Percentiles rank a stretch among this genome's conserved stretches.
phyloP scores from a whole-genome alignment of 2,888 invertebrate genomes.

The Hofmannophila pseudospretella region DNA sequence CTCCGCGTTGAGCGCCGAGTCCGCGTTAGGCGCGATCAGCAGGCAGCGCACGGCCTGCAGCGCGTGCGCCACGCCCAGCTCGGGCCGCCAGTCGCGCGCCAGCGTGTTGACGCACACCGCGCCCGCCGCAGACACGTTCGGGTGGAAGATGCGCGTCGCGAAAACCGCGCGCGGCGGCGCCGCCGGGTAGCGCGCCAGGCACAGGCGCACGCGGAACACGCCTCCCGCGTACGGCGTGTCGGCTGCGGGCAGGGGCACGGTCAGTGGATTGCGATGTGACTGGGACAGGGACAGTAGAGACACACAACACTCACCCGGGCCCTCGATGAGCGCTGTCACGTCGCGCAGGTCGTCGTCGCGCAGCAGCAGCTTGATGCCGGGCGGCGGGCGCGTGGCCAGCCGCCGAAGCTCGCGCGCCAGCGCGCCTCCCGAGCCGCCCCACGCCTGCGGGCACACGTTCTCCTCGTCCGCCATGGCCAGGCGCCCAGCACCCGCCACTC shows the following conservation, averaged over 20 bases:
- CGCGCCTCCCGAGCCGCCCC: conserved; percentile 83
- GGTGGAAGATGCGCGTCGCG: conserved; percentile 97
- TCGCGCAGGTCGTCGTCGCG: conserved; percentile 97
- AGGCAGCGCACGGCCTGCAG: conserved; percentile 94
- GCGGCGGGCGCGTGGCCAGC: conserved; percentile 88
- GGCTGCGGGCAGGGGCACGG: conserved; percentile 61
- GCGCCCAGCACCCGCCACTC: conserved; percentile 4
- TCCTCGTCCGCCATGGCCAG: conserved; percentile 89
- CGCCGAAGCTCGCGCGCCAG: conserved; percentile 92
- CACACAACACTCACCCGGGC: conserved; percentile 77
- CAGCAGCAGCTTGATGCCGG: conserved; percentile 92
- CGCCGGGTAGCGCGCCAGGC: conserved; percentile 93
- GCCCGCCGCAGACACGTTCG: conserved; percentile 95
- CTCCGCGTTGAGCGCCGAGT: conserved; percentile 97
- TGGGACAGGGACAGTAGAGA: too few relatives aligned
- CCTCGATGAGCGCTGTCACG: conserved; percentile 94
- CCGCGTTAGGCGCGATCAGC: conserved; percentile 97
- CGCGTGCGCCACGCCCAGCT: conserved; percentile 96
- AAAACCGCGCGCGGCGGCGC: conserved; percentile 96
- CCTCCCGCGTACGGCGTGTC: conserved; percentile 96
- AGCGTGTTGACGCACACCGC: conserved; percentile 98
- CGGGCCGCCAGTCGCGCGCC: conserved; percentile 97
- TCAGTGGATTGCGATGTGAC: too few relatives aligned
- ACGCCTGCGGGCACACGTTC: conserved; percentile 95
- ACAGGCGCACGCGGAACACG: conserved; percentile 91